Evolutionary conservation across 1,140 invertebrate species (phyloP).

Genomic region (Xylocopa sonorina): DNA sequence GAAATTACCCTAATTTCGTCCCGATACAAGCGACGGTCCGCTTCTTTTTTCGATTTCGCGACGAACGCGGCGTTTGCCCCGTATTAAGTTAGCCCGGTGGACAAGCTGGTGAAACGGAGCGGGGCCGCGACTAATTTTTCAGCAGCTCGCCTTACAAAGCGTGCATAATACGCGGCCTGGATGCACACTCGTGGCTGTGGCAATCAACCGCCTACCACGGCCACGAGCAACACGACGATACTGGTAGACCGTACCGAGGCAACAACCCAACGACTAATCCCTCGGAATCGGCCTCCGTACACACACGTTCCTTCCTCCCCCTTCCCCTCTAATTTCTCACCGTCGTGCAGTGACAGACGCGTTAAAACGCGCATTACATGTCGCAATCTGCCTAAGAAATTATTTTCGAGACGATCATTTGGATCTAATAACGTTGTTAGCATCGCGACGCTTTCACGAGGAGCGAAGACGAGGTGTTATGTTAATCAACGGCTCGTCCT

Average conservation of each 20-base stretch:
- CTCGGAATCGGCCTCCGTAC: constrained; percentile 55
- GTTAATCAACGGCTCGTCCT: constrained; percentile 14
- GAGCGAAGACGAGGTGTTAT: background rate
- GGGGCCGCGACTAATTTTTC: constrained; percentile 64
- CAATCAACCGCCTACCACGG: constrained; percentile 65
- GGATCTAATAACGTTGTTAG: constrained; percentile 29
- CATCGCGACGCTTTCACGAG: background rate
- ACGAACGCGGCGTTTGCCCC: constrained; percentile 3
- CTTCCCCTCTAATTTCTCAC: background rate
- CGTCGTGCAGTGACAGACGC: constrained; percentile 50
- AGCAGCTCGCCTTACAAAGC: constrained; percentile 70
- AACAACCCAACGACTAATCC: constrained; percentile 64
- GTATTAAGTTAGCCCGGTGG: constrained; percentile 57
- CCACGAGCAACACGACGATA: constrained; percentile 54
- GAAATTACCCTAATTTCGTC: constrained; percentile 40
- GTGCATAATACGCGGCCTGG: constrained; percentile 66
- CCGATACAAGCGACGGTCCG: constrained; percentile 14
- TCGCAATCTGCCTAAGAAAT: constrained; percentile 49
- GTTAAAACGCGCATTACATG: constrained; percentile 53
- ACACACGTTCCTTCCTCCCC: background rate
- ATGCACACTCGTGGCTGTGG: constrained; percentile 47
- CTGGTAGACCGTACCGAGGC: constrained; percentile 50
- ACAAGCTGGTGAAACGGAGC: constrained; percentile 31
- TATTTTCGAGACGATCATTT: constrained; percentile 34
- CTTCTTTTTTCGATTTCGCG: background rate